Evolutionary conservation across 1,140 invertebrate species (phyloP), one percentile per base, ranked within the genome.

Genomic region (Dendrolimus punctatus): DNA sequence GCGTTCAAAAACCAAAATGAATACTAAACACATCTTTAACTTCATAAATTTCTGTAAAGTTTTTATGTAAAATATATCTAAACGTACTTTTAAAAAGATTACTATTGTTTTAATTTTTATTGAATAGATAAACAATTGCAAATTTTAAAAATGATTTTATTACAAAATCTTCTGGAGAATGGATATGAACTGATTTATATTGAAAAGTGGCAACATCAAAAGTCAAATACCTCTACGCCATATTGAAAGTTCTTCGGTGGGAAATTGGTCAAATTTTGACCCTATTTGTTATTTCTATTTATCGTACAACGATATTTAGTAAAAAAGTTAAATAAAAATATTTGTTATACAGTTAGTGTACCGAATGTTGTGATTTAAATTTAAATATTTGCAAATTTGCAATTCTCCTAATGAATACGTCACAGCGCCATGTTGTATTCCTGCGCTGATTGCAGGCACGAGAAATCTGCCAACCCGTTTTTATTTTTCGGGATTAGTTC

Each of bases 371-470:
- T 64, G 58, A 61, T 58, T 58, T 43, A 49, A 60, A 56, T 62
- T 57, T 46, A 60, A 66, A 57, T 53, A 61, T 65, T 63, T 61
- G 59, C 55, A 58, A 64, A 73, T 82, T 83, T 80, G 83, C 80
- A 83, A 80, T 78, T 77, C 70, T 73, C 76, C 75, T 79, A 75
- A 78, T 71, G 80, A 78, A 84, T 85, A 86, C 81, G 85, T 86
- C 83, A 87, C 79, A 84, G 78, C 85, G 84, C 85, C 85, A 87
- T 87, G 83, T 87, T 87, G 85, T 87, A 87, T 85, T 82, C 80
- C 82, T 85, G 84, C 85, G 84, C 84, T 83, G 81, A 86, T 84
- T 84, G 85, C 85, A 87, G 85, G 82, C 80, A 85, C 81, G 77
- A 85, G 76, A 84, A 80, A 85, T 85, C 82, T 87, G 83, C 83